Evolutionary conservation across 2,888 invertebrate genomes (phyloP).

Genomic region (Acrobeloides nanus): DNA sequence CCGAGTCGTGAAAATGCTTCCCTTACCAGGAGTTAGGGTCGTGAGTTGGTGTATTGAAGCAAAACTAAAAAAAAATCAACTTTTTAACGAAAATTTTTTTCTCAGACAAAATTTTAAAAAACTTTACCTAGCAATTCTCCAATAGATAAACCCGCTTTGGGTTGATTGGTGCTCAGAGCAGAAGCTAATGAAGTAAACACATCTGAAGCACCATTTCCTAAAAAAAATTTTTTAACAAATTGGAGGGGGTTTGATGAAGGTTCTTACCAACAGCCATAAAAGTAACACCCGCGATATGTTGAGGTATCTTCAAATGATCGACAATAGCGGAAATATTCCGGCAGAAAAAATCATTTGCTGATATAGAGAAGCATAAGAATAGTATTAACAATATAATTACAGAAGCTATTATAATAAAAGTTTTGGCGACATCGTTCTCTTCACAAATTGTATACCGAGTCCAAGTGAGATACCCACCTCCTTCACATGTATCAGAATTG

Average conservation of each 20-base stretch:
- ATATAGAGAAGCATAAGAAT: constrained; percentile 34
- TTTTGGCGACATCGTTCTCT: constrained; percentile 2
- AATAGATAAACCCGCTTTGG: constrained; percentile 56
- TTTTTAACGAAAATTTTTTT: too few relatives aligned
- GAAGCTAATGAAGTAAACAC: constrained; percentile 64
- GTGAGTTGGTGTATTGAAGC: too few relatives aligned
- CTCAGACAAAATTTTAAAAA: too few relatives aligned
- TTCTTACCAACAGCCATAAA: constrained; percentile 4
- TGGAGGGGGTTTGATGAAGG: not conserved
- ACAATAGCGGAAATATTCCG: constrained; percentile 57
- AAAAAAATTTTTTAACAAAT: not conserved
- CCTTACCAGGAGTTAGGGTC: too few relatives aligned
- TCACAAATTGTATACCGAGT: constrained; percentile 31
- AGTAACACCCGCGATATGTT: constrained; percentile 55
- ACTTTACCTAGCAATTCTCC: constrained; percentile 55
- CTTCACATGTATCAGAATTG: too few relatives aligned
- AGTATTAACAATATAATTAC: constrained; percentile 30
- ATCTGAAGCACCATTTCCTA: constrained; percentile 64
- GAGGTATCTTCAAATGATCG: constrained; percentile 55
- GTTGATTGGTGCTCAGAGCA: constrained; percentile 49
- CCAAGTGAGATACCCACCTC: constrained; percentile 41
- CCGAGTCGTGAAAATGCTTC: too few relatives aligned
- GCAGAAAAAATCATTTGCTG: constrained; percentile 54
- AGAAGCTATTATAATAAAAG: constrained; percentile 24
- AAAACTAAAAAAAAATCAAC: too few relatives aligned